These are phyloP conservation scores for Tachycineta bicolor DNA, from an alignment of 2,113 vertebrate species.

Conservation along the genomic window DNA sequence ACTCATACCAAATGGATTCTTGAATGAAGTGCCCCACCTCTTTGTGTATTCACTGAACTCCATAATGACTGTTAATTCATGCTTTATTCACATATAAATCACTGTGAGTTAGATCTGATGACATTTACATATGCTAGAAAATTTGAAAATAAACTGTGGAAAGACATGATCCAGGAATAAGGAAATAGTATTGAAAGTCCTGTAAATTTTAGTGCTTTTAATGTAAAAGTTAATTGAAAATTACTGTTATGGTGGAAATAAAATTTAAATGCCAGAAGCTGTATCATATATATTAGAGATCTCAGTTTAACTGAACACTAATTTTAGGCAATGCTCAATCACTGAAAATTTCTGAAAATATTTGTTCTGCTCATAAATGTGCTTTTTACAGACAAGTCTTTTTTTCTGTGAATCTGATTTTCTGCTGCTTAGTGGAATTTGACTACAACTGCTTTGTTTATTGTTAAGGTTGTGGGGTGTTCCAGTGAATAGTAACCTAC, in stretches of 20 bases:
- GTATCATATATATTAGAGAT: not conserved
- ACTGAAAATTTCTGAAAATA: not conserved
- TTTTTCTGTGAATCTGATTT: conserved; percentile 56
- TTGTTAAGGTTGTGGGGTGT: conserved; percentile 5
- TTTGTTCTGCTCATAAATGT: conserved; percentile 3
- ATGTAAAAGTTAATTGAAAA: not conserved
- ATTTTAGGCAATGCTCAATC: not conserved
- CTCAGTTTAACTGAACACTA: not conserved
- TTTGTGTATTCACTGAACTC: not conserved
- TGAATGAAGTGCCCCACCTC: not conserved
- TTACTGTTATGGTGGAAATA: not conserved
- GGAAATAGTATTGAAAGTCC: not conserved
- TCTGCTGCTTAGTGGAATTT: conserved; percentile 12
- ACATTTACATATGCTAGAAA: not conserved
- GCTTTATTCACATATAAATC: not conserved
- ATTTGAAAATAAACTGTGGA: not conserved
- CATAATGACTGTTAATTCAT: not conserved
- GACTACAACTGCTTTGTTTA: conserved; percentile 30
- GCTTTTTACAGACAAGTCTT: not conserved
- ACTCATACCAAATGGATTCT: not conserved
- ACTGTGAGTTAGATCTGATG: not conserved
- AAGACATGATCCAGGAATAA: not conserved
- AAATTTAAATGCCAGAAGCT: not conserved
- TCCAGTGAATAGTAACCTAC: conserved; percentile 56
- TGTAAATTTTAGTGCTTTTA: not conserved